Evolutionary conservation across 2,888 invertebrate genomes (phyloP), one percentile per base, ranked within the genome.

Genomic region (Mimumesa dahlbomi): DNA sequence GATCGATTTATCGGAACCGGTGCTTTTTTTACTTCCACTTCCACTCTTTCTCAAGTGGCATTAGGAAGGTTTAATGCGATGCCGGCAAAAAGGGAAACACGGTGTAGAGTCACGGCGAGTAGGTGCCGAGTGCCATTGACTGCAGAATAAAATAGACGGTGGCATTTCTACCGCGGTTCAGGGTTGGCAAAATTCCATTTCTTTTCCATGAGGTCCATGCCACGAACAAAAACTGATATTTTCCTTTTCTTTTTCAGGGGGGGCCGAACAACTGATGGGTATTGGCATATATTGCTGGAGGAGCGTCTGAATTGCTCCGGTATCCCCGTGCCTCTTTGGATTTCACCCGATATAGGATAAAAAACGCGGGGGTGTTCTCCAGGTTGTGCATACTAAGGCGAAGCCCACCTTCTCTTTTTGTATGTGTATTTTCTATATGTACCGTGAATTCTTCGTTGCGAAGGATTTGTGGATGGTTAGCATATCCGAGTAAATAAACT

Each of bases 61-160:
- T 78, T 79, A 76, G 79, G 68, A 72, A 64, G 65, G 73, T 69
- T 77, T 77, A 77, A 77, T 75, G 73, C 67, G 62, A 66, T 54
- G 65, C 57, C 48, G 65, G 49, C 65, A 69, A 73, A 81, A 75
- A 79, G 65, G 70, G 57, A 76, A 78, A 70, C 68, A 71, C 64
- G 57, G 52, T 56, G 54, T 50, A 57, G 63, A 29, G 46, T 21
- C 18, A 62, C 45, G 57, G 59, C 48, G 67, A 46, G 54, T 57
- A 70, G 68, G 62, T 40, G 56, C 49, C 72, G 73, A 73, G 75
- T 82, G 81, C 79, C 82, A 79, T 82, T 82, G 77, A 83, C 83
- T 83, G 79, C 73, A 45, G 79, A 62, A 75, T 78, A 75, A 77
- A 77, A 77, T 77, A 79, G 73, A 73, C 63, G 66, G 43, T 52